Base-by-base conservation (phyloP, 2,888 invertebrate species). In the Drosophila subsilvestris region DNA sequence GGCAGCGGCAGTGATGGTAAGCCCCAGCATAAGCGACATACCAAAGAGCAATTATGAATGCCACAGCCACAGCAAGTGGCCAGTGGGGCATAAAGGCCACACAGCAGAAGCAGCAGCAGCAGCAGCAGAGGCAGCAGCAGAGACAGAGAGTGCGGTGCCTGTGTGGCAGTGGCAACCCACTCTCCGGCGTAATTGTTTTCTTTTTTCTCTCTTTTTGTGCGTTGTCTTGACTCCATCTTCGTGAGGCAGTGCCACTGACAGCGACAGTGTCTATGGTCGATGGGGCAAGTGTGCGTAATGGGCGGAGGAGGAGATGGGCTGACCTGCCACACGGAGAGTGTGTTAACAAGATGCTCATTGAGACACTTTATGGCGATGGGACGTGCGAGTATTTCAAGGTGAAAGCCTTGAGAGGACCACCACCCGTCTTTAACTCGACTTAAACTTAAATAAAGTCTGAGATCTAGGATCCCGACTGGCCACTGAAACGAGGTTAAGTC, bases 341-440 rank as follows among this genome's bases (percentile, higher is more conserved):
- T 86, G 80, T 76, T 82, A 82, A 82, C 83, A 82, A 86, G 86
- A 76, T 50, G 75, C 74, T 80, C 78, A 86, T 86, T 83, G 80
- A 74, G 80, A 86, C 78, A 86, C 80, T 78, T 82, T 76, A 78
- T 70, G 37, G 27, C 0, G 27, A n/a, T 37, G 37, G 14, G 2
- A 37, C 14, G 37, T 37, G 37, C 37, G 37, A 37, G 37, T 14
- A n/a, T 37, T 37, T 37, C 14, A 37, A 37, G 37, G 37, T 37
- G n/a, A n/a, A 37, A 37, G 37, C 37, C 37, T n/a, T 2, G 37
- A n/a, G n/a, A 7, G 7, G 14, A 37, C 22, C 20, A 20, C 2
- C 25, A 9, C 9, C 27, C 2, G 37, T 37, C 37, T 37, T 37
- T 37, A n/a, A n/a, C n/a, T 37, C 37, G n/a, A 14, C 37, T 37